Evolutionary conservation across 2,797 vertebrate genomes (phyloP).

Genomic region (Falco concolor): DNA sequence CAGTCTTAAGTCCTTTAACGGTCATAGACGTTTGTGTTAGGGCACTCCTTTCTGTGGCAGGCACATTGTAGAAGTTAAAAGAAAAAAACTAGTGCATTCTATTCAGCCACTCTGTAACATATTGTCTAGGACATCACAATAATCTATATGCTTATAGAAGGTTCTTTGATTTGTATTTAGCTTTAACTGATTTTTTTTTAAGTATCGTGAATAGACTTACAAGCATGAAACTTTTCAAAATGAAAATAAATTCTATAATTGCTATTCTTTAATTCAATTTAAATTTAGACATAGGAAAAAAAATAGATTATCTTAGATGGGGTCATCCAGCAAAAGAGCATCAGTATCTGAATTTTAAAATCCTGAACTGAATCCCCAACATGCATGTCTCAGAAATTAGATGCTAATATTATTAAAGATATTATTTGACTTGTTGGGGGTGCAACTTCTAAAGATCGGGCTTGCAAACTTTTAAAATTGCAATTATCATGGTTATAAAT

Average conservation of each 20-base stretch:
- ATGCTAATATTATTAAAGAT: background rate
- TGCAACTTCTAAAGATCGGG: background rate
- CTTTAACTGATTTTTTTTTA: background rate
- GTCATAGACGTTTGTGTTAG: background rate
- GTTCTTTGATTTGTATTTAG: background rate
- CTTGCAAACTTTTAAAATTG: background rate
- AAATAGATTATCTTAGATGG: background rate
- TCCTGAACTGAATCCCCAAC: background rate
- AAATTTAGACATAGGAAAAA: background rate
- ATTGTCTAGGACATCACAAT: background rate
- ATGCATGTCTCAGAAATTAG: background rate
- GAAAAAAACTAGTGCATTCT: background rate
- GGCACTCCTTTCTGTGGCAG: background rate
- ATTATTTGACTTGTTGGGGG: background rate
- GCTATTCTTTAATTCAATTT: background rate
- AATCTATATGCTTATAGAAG: background rate
- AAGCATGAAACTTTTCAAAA: background rate
- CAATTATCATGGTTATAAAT: background rate
- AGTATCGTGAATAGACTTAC: background rate
- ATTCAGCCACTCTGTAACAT: background rate
- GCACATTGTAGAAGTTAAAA: background rate
- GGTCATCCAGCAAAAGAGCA: background rate
- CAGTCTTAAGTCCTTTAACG: background rate
- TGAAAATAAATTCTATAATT: background rate
- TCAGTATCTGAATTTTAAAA: background rate